These are phyloP conservation scores for Fopius arisanus DNA, from an alignment of 1,140 invertebrate species.

Conservation along the genomic window DNA sequence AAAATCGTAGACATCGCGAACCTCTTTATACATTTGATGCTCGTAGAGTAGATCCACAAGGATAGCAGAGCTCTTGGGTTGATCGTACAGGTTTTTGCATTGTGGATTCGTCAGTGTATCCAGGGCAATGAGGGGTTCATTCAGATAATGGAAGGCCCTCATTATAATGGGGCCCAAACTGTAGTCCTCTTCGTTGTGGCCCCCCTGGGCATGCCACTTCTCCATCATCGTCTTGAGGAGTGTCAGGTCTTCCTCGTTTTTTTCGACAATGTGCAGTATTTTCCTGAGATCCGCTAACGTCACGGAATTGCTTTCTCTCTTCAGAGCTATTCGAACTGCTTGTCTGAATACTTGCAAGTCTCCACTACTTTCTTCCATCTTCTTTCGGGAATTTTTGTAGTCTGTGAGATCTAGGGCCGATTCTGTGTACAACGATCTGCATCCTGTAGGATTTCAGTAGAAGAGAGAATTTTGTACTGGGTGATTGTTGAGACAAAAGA, in stretches of 20 bases:
- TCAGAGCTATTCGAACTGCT: neutral
- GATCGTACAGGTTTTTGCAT: conserved; percentile 74
- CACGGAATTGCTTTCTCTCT: neutral
- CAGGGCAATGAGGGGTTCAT: conserved; percentile 74
- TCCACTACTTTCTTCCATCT: neutral
- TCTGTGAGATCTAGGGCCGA: neutral
- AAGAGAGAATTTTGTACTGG: no score
- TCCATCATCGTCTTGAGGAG: neutral
- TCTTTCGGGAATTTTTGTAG: neutral
- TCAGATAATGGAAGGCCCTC: conserved; percentile 77
- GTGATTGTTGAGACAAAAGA: no score
- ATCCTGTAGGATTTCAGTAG: neutral
- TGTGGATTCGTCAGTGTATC: conserved; percentile 71
- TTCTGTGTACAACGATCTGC: neutral
- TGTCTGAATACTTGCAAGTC: neutral
- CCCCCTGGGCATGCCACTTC: no score
- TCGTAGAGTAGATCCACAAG: conserved; percentile 77
- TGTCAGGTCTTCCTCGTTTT: neutral
- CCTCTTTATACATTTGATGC: conserved; percentile 74
- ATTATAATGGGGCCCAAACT: conserved; percentile 85
- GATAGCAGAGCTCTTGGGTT: conserved; percentile 73
- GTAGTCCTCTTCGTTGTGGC: no score
- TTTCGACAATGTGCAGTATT: neutral
- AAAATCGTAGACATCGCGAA: conserved; percentile 71
- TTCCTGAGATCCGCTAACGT: neutral